Evolutionary conservation across 2,797 vertebrate species (phyloP), one percentile per base, ranked within the genome.

Genomic region (Amazona ochrocephala): DNA sequence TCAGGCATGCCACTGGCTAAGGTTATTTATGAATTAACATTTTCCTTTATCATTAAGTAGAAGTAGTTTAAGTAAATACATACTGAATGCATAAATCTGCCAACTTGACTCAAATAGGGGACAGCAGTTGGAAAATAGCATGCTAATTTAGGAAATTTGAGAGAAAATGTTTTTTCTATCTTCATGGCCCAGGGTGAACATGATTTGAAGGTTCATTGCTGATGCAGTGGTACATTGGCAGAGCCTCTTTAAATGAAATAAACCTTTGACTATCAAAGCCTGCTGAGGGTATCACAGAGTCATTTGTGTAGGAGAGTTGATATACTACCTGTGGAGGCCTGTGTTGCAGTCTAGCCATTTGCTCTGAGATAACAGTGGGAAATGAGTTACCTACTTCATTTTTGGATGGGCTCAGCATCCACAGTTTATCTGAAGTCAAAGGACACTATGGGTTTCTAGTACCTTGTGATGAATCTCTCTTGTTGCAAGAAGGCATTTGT

Each of bases 21-120:
- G 92, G 89, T 97, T 96, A 90, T 92, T 95, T 96, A 88, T 65
- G 81, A 94, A 96, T 96, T 94, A 87, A 87, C 73, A 65, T 90
- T 95, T 95, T 88, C 68, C 80, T 74, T 91, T 93, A 77, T 93
- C 88, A 62, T 97, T 93, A 91, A 62, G 83, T 86, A 65, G 34
- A 62, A 87, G 78, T 62, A 86, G 56, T 81, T 93, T 86, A 87
- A 96, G 73, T 5, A 14, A 91, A 87, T 77, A 45, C 32, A 34
- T 45, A 74, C 45, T 66, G 81, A 68, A 84, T 23, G 17, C 58
- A 87, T 89, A 93, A 95, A 90, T 86, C 92, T 95, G 78, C 45
- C 83, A 68, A 19, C n/a, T 50, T 47, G 9, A 26, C 70, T 95
- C 73, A 65, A 88, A 83, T 5, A 53, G 42, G 73, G 67, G 32